Base-by-base conservation (phyloP, 2,888 invertebrate genomes). In the Leptinotarsa peninsularis region DNA sequence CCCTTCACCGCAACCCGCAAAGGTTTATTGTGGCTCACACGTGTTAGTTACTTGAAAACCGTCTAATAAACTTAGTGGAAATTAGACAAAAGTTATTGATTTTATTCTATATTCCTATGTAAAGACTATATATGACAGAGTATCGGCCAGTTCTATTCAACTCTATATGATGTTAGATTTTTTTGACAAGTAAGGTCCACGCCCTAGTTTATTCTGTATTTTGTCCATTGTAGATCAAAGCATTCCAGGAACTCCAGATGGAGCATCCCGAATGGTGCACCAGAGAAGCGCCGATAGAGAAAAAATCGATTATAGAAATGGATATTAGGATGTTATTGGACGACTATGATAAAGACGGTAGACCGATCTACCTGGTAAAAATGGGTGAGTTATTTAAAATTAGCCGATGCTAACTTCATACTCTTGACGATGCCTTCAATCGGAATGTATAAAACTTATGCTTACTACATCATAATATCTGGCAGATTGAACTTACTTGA, bases 211-310 rank as follows among this genome's bases (percentile, higher is more conserved):
- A 17, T 17, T 50, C 4, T 17, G 2, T 50, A 17, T 17, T 50
- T 50, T 17, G 4, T 33, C 33, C 7, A 33, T 33, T 33, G 33
- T 50, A 88, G 88, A 85, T 88, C 70, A 84, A 85, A 78, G 74
- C 80, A 66, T 84, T 82, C 72, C 85, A 85, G 70, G 85, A 85
- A 52, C 80, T 86, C 43, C 80, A 87, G 43, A 71, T 82, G 33
- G 84, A 88, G 56, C 81, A 85, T 79, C 84, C 85, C 17, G 84
- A 88, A 43, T 89, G 88, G 88, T 87, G 85, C 79, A 84, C 85
- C 2, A 83, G 77, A 54, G 84, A 82, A 13, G 79, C 84, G 10
- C 85, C 87, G 4, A 73, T 81, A 49, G 82, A 83, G 10, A 80
- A 83, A 67, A 83, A 82, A 79, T 76, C 78, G 50, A 74, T 87